Conservation (phyloP, 64 coral and sea anemone genomes). For the Pocillopora verrucosa region DNA sequence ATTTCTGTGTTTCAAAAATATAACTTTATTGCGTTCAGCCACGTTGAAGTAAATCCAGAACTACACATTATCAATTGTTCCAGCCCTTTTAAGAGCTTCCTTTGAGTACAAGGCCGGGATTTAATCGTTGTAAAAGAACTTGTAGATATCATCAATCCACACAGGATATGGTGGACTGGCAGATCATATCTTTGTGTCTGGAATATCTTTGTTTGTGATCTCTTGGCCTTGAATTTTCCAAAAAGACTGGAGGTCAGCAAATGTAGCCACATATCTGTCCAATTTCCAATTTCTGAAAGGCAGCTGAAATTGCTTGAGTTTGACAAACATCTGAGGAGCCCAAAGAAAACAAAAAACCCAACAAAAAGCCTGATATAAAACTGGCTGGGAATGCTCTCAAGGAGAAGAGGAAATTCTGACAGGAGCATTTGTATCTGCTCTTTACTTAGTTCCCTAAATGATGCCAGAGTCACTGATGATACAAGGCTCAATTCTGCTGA, state of each 20-base stretch:
- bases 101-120: neutral
- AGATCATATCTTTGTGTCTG: neutral
- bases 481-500: neutral
- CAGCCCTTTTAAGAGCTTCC: slow-evolving; percentile 43
- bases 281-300: slow-evolving; percentile 19
- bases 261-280: slow-evolving; percentile 37
- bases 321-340: slow-evolving; percentile 5
- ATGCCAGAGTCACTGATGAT: neutral
- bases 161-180: slow-evolving; percentile 47
- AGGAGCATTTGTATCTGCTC: slow-evolving; percentile 12
- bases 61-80: slow-evolving; percentile 6
- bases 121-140: neutral
- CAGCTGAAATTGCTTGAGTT: neutral
- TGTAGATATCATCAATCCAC: slow-evolving; percentile 45
- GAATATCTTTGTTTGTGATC: neutral
- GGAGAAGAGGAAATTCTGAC: neutral
- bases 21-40: slow-evolving; percentile 16
- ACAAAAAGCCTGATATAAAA: slow-evolving; percentile 37
- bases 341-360: slow-evolving; percentile 32
- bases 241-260: slow-evolving; percentile 28
- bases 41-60: slow-evolving; percentile 42
- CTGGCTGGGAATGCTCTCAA: slow-evolving; percentile 7
- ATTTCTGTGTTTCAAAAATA: slow-evolving; percentile 18
- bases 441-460: slow-evolving; percentile 17
- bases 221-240: neutral